Base-by-base conservation (phyloP, 2,113 vertebrate genomes). In the Mastomys natalensis region DNA sequence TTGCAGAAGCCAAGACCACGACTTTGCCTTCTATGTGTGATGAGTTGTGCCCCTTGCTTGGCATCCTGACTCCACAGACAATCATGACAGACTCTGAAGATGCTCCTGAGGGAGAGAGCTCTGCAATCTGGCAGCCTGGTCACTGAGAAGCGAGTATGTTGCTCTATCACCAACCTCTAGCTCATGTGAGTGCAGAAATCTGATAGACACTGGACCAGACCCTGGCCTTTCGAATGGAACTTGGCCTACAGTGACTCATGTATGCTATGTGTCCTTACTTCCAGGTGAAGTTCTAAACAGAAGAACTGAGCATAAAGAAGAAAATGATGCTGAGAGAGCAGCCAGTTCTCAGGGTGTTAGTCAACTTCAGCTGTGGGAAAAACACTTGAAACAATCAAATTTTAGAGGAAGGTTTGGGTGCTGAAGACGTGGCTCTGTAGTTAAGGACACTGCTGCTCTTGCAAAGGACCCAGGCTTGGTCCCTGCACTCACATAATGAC, bases 201-300 rank as follows among this genome's bases (percentile, higher is more conserved):
- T 19, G 4, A 16, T 51, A 58, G 48, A 87, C 62, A n/a, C 48
- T 34, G 37, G 45, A 43, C 13, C 55, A 2, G 22, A 45, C 60
- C 17, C 16, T 34, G 29, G 85, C 11, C 72, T 94, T 43, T n/a
- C 21, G 7, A 37, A 29, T 17, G 29, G n/a, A 55, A 53, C 29
- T 26, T 51, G 37, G 43, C 62, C 24, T 31, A 43, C 10, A 62
- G n/a, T 34, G 62, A 60, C 1, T 37, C 48, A 40, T 26, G 0
- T 4, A 7, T 66, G 60, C 76, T 6, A 7, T 2, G 31, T 29
- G 3, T 45, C 2, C 2, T 7, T 26, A 0, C 22, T 29, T 66
- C 29, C 60, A 37, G 22, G 51, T 34, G 92, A 29, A 31, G 16
- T 81, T 80, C 85, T 87, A 82, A 80, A 94, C 31, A 11, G 5